phyloP scores from a whole-genome alignment of 2,888 invertebrate species.

The Spisula solida region DNA sequence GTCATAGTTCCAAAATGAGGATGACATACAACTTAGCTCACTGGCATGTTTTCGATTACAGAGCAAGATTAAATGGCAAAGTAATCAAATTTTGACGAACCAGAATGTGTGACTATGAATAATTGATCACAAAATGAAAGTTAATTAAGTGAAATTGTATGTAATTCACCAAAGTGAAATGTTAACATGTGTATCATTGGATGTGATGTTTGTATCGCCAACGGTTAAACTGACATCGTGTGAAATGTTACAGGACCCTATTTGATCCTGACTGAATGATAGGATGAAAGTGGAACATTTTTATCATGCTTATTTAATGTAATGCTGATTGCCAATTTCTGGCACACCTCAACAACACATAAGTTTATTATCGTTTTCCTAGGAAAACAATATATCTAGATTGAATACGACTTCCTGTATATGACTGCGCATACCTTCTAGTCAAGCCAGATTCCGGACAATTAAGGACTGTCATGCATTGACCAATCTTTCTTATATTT shows the following conservation, averaged over 20 bases:
- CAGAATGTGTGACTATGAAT: conserved; percentile 45
- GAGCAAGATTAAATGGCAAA: conserved; percentile 1
- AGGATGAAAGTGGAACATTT: too few relatives aligned
- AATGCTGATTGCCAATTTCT: conserved; percentile 53
- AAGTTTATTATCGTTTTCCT: background rate
- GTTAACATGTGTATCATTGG: background rate
- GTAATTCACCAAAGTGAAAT: conserved; percentile 11
- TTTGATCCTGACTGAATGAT: background rate
- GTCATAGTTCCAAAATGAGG: background rate
- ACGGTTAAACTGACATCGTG: background rate
- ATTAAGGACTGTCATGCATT: too few relatives aligned
- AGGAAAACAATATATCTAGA: too few relatives aligned
- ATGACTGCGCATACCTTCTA: too few relatives aligned
- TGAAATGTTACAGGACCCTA: background rate
- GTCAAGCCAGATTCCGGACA: too few relatives aligned
- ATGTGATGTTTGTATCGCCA: background rate
- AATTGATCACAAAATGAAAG: conserved; percentile 39
- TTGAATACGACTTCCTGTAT: too few relatives aligned
- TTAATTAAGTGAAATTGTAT: conserved; percentile 30
- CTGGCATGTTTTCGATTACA: background rate
- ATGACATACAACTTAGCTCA: background rate
- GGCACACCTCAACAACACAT: conserved; percentile 35
- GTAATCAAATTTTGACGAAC: conserved; percentile 32
- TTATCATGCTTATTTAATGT: too few relatives aligned
- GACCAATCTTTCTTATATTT: too few relatives aligned